A percentile compares a stretch with the other conserved stretches of the same genome.
Evolutionary conservation across 2,113 vertebrate species (phyloP).

Genomic region (Hiodon alosoides): DNA sequence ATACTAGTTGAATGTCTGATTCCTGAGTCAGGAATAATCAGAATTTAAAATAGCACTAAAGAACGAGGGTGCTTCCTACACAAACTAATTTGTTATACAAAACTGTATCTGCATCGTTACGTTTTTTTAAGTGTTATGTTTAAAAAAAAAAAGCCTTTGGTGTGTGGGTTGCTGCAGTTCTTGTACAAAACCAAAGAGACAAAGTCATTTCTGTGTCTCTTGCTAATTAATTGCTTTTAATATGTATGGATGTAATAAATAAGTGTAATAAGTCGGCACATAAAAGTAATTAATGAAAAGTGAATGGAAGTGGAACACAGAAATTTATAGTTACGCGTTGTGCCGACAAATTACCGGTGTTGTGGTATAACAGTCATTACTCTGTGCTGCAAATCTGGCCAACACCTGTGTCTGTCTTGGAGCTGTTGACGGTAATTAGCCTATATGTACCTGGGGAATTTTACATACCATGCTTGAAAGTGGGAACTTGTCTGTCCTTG

Average conservation of each 20-base stretch:
- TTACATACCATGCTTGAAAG: conserved; percentile 64
- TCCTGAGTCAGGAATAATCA: too few species aligned
- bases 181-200: conserved; percentile 53
- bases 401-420: conserved; percentile 78
- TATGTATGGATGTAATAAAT: conserved; percentile 93
- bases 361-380: conserved; percentile 73
- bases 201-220: conserved; percentile 62
- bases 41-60: too few species aligned
- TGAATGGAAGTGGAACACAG: conserved; percentile 74
- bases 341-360: conserved; percentile 86
- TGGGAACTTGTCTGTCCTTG: conserved; percentile 33
- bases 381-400: conserved; percentile 70
- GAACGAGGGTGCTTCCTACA: too few species aligned
- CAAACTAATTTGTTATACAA: too few species aligned
- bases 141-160: conserved; percentile 54
- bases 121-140: conserved; percentile 3
- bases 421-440: conserved; percentile 98
- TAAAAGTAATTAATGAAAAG: conserved; percentile 73
- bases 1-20: too few species aligned
- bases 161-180: conserved; percentile 45
- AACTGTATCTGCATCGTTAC: neutral
- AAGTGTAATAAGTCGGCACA: conserved; percentile 74
- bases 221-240: conserved; percentile 75
- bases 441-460: conserved; percentile 81
- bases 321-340: conserved; percentile 88